Conservation (phyloP, 2,888 invertebrate species). For the Pyrgus malvae region DNA sequence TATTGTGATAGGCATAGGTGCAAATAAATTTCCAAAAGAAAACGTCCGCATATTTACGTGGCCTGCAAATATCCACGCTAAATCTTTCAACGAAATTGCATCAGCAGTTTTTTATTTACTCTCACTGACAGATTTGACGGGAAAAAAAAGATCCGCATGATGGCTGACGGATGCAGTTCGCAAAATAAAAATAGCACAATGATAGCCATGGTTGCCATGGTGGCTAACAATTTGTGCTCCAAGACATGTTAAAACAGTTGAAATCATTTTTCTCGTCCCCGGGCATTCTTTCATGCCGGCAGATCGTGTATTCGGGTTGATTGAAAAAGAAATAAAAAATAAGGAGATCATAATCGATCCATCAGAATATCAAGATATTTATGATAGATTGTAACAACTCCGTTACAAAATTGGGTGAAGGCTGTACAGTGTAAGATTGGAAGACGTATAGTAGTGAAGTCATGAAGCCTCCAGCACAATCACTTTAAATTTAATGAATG, state of each 20-base stretch:
- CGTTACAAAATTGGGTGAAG: slow-evolving; percentile 28
- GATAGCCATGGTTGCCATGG: slow-evolving; percentile 33
- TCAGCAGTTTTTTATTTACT: slow-evolving; percentile 31
- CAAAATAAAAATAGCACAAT: slow-evolving; percentile 37
- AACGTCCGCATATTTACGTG: slow-evolving; percentile 33
- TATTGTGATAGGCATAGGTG: slow-evolving; percentile 26
- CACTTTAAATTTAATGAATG: slow-evolving; percentile 29
- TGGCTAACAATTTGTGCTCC: slow-evolving; percentile 25
- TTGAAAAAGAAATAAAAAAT: slow-evolving; percentile 27
- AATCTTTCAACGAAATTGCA: slow-evolving; percentile 31
- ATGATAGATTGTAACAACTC: background rate
- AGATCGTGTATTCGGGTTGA: slow-evolving; percentile 34
- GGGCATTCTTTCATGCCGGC: slow-evolving; percentile 37
- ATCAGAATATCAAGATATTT: too few relatives aligned
- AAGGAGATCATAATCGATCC: slow-evolving; percentile 1
- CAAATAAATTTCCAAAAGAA: slow-evolving; percentile 32
- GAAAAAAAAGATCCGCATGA: slow-evolving; percentile 28
- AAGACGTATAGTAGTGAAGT: slow-evolving; percentile 24
- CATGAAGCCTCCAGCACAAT: slow-evolving; percentile 29
- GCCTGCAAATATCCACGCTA: slow-evolving; percentile 30
- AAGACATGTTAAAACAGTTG: slow-evolving; percentile 20
- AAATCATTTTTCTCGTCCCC: slow-evolving; percentile 35
- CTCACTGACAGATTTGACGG: slow-evolving; percentile 26
- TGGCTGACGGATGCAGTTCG: slow-evolving; percentile 37
- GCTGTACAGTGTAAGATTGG: slow-evolving; percentile 30